Evolutionary conservation across 2,797 vertebrate species (phyloP), one percentile per base, ranked within the genome.

Genomic region (Parauchenoglanis punctatus): DNA sequence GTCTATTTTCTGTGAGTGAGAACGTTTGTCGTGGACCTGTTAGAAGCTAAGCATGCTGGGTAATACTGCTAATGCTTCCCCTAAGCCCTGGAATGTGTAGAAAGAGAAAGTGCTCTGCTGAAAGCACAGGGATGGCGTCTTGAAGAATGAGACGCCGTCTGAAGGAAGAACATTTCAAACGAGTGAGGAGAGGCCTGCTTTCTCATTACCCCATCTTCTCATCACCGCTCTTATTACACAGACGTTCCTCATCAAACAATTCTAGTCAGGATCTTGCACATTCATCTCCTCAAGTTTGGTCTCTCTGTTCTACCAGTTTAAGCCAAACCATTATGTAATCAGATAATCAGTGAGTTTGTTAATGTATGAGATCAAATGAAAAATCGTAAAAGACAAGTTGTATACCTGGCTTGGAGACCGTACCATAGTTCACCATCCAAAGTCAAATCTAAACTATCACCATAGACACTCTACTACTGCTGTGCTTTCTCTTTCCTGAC

Each of bases 201-300:
- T 93, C 91, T 90, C 91, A 85, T 91, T 87, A 84, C 84, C 89
- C 87, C 67, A 18, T 83, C 59, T 75, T 83, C 87, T 89, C 84
- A 92, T 94, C 93, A 93, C 92, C 92, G 77, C 93, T 93, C 93
- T 94, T 94, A 95, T 95, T 95, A 95, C 88, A 85, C 65, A 89
- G 93, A 93, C 91, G 93, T 93, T 94, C 94, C 93, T 95, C 94
- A 94, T 94, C 94, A 94, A 94, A 93, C 93, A 93, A 94, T 94
- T 95, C 93, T 93, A 93, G 92, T 93, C 91, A 92, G 93, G 94
- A 95, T 95, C 91, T 91, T 78, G 83, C 54, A 73, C 46, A 28
- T 87, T 83, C 78, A 18, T 63, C 81, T 63, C 44, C 20, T 20
- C 35, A 15, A 63, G n/a, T 52, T 31, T 59, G 17, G 18, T 59